Base-by-base conservation (phyloP, 2,113 vertebrate genomes). In the Procavia capensis region DNA sequence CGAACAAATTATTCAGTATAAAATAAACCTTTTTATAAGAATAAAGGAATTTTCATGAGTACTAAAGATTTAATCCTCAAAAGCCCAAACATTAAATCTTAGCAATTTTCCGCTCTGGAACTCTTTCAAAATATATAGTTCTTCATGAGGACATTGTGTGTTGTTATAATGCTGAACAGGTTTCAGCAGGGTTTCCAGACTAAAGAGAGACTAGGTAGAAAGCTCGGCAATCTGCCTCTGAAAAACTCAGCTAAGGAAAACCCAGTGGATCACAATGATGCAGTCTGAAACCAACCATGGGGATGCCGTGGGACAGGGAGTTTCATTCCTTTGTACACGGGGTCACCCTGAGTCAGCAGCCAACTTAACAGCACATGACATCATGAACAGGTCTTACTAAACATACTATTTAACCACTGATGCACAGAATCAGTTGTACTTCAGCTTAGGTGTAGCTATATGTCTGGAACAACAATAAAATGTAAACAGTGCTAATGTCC, bases 11-110 rank as follows among this genome's bases (percentile, higher is more conserved):
- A 79, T 17, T 36, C 57, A 86, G 22, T 45, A 78, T 24, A 88
- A 50, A 78, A 66, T 76, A 68, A 92, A 66, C 54, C 29, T 50
- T 74, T 74, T 82, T 63, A 14, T 45, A 70, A 70, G 24, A 86
- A 80, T 70, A 93, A 41, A 20, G 34, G 74, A 70, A 86, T 93
- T 29, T 93, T 86, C 74, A 31, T 45, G 66, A 93, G 79, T 22
- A 68, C 22, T 45, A 59, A 92, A 64, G 70, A 76, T 43, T 50
- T 76, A 85, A 54, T 78, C 27, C 81, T 50, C 41, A 76, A 93
- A 66, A 43, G 31, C 47, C 36, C 31, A 25, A 39, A 78, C n/a
- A 57, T 50, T 79, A 54, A 54, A 68, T 80, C 75, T 90, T n/a
- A 79, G 41, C 45, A 75, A 34, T 59, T 39, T 90, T 81, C 68